A percentile compares a stretch with the other conserved stretches of the same genome.
phyloP scores from a whole-genome alignment of 2,797 vertebrate species.

The Mus caroli region DNA sequence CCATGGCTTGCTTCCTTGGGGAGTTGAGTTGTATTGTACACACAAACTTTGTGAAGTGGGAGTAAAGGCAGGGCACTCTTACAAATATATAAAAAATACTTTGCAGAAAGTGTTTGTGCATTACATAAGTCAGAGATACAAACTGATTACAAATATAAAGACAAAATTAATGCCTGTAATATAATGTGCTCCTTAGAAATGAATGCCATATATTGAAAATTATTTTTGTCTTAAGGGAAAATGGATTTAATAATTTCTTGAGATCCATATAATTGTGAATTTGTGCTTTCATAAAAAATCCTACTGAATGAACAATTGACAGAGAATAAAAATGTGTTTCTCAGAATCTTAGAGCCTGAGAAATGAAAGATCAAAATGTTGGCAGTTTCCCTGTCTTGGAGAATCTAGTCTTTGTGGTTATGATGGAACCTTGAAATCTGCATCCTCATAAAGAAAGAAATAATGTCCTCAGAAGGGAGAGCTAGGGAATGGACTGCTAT shows the following conservation, averaged over 20 bases:
- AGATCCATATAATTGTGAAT: neutral
- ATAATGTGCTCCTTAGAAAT: neutral
- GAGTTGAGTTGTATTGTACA: fast-evolving
- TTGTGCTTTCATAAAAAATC: neutral
- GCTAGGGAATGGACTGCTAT: neutral
- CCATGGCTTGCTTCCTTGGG: neutral
- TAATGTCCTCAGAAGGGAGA: fast-evolving
- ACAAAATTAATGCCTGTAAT: conserved; percentile 8
- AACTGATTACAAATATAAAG: neutral
- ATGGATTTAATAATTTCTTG: neutral
- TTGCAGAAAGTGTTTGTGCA: neutral
- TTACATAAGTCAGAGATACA: neutral
- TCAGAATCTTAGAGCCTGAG: neutral
- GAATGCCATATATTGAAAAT: neutral
- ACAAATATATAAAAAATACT: neutral
- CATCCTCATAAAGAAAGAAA: neutral
- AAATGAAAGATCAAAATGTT: neutral
- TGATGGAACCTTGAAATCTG: neutral
- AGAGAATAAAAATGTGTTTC: neutral
- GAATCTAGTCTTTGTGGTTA: neutral
- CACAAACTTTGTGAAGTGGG: neutral
- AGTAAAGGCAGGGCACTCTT: neutral
- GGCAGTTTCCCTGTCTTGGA: neutral
- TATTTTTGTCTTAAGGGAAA: neutral
- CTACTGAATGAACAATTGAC: neutral